phyloP scores from a whole-genome alignment of 2,797 vertebrate species.

The Diceros bicornis region DNA sequence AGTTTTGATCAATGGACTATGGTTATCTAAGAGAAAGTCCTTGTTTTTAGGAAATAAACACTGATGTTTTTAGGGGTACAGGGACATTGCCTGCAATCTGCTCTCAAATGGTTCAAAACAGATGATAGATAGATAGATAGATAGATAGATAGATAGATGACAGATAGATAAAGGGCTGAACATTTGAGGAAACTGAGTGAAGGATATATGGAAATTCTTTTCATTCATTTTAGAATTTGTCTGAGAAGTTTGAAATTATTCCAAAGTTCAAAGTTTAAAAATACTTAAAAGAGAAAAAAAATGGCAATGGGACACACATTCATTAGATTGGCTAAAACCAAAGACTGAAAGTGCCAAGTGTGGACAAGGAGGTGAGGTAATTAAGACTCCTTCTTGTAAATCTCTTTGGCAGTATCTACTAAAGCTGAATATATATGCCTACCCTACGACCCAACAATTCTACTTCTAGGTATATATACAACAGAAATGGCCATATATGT shows the following conservation, averaged over 20 bases:
- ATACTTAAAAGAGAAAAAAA: not conserved
- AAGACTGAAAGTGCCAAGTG: not conserved
- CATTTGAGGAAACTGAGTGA: not conserved
- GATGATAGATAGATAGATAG: too few relatives aligned
- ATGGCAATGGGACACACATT: not conserved
- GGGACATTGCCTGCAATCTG: not conserved
- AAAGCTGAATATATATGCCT: not conserved
- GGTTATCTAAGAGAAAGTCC: not conserved
- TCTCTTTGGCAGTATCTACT: not conserved
- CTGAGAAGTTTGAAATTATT: not conserved
- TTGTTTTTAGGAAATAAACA: not conserved
- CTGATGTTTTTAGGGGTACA: not conserved
- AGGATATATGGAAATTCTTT: not conserved
- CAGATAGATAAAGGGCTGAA: not conserved
- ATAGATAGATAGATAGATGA: too few relatives aligned
- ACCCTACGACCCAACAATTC: not conserved
- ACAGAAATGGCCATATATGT: not conserved
- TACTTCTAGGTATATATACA: not conserved
- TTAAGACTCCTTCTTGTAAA: not conserved
- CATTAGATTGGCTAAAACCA: not conserved
- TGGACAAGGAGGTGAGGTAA: not conserved
- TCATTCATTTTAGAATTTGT: not conserved
- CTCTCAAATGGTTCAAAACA: not conserved
- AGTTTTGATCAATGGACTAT: not conserved
- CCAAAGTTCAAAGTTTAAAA: not conserved